Base-by-base conservation (phyloP, 2,113 vertebrate species). In the Herpailurus yagouaroundi region DNA sequence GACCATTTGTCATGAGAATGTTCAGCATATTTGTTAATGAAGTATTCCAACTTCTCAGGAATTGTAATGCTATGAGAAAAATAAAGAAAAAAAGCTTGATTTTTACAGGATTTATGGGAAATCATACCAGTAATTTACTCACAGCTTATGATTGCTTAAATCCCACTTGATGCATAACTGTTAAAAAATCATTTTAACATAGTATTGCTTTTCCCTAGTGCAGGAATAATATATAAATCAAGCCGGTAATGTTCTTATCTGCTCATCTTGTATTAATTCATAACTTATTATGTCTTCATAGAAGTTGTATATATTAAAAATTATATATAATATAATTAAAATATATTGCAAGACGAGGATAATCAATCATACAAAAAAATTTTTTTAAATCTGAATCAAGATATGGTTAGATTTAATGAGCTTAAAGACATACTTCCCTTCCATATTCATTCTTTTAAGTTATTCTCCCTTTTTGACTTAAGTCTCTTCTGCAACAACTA, bases 1-100 rank as follows among this genome's bases (percentile, higher is more conserved):
- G 99, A 99, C 99, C 99, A 99, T 69, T 99, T 99, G 98, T 99
- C 99, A 80, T 99, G 99, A 66, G 99, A 99, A 91, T 99, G 99
- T 86, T 99, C 99, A n/a, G 99, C 99, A n/a, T 99, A 99, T 98
- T 99, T 99, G 98, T 99, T 99, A 96, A 99, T 99, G 98, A 99
- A 99, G 97, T 99, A 99, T 89, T 99, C 99, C 88, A 99, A 98
- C 95, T 99, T 99, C 98, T 99, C 99, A 27, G 99, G 99, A 83
- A 99, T 99, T 45, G 98, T 99, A 91, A 99, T 99, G 96, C 99
- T 99, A 97, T 74, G 80, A 95, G 91, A 96, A 80, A 76, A 69
- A 94, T 94, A 50, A 97, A 66, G 21, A 45, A 95, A 94, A 90
- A 68, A 38, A 7, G n/a, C 13, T 60, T 63, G 50, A 63, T 84